phyloP scores from a whole-genome alignment of 2,888 invertebrate genomes.

The Synergus itoensis region DNA sequence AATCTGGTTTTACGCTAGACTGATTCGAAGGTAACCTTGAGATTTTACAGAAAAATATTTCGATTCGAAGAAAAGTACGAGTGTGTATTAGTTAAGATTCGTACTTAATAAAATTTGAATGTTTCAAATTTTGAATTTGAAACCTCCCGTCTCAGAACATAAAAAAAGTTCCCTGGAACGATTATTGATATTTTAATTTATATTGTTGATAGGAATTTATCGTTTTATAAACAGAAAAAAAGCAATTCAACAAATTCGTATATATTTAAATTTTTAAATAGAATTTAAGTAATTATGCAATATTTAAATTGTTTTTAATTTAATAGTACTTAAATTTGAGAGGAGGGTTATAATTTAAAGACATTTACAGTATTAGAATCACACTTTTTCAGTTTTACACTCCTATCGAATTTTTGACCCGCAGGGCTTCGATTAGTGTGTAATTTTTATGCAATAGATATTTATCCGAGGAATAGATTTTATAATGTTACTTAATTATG shows the following conservation, averaged over 20 bases:
- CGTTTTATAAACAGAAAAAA: neutral
- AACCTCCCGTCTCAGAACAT: neutral
- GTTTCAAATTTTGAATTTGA: neutral
- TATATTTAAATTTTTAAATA: neutral
- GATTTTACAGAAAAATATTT: slow-evolving; percentile 4
- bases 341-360: slow-evolving; percentile 5
- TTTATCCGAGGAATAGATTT: neutral
- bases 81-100: neutral
- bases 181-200: slow-evolving; percentile 8
- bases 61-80: neutral
- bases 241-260: neutral
- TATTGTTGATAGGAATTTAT: slow-evolving; percentile 28
- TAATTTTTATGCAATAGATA: neutral
- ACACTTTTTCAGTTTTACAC: slow-evolving; percentile 27
- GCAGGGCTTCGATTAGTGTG: neutral
- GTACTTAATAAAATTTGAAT: slow-evolving; percentile 12
- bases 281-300: neutral
- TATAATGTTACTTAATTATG: neutral
- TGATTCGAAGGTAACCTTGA: slow-evolving; percentile 20
- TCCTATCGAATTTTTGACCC: neutral
- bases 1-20: slow-evolving; percentile 35
- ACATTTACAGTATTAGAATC: slow-evolving; percentile 35
- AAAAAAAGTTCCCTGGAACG: neutral
- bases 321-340: slow-evolving; percentile 20
- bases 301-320: slow-evolving; percentile 26